Evolutionary conservation across 2,888 invertebrate genomes (phyloP), one percentile per base, ranked within the genome.

Genomic region (Drepana falcataria): DNA sequence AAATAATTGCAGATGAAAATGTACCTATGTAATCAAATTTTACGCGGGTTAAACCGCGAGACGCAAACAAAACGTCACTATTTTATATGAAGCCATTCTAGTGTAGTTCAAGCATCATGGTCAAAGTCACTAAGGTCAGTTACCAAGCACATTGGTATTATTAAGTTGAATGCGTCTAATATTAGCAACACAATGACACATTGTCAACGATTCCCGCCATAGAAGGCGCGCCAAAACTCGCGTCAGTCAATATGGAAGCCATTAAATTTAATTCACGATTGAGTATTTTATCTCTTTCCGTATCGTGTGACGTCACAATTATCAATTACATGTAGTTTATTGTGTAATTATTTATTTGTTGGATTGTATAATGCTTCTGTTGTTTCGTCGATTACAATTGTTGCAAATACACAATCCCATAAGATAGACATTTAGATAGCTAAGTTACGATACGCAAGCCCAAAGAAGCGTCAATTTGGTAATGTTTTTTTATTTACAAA

Each of bases 101-200:
- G 33, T 33, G 35, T 40, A 21, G 49, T 53, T 51, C 48, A 48
- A 33, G 35, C 35, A 33, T 52, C 59, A 64, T 59, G 59, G 58
- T 55, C 62, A 62, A 55, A 55, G 55, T 56, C 51, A 59, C 51
- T 53, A 47, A 52, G 49, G 48, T 54, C 64, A 59, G 68, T 65
- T 63, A 64, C 64, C 56, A 62, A 56, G 57, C 48, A 49, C 55
- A 58, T 60, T 66, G 60, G 65, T 56, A 63, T 65, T 72, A 69
- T 57, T 54, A 61, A 44, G 44, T 44, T 44, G 44, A 44, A 44
- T 44, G 65, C 55, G 55, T 75, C 78, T 81, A 81, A 79, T 73
- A 78, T 74, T 81, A 81, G 72, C 63, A 53, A 66, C 71, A 80
- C 81, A 78, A 81, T 80, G 60, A 68, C 53, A 69, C 71, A 79